Evolutionary conservation across 2,888 invertebrate species (phyloP).

Genomic region (Timandra comae): DNA sequence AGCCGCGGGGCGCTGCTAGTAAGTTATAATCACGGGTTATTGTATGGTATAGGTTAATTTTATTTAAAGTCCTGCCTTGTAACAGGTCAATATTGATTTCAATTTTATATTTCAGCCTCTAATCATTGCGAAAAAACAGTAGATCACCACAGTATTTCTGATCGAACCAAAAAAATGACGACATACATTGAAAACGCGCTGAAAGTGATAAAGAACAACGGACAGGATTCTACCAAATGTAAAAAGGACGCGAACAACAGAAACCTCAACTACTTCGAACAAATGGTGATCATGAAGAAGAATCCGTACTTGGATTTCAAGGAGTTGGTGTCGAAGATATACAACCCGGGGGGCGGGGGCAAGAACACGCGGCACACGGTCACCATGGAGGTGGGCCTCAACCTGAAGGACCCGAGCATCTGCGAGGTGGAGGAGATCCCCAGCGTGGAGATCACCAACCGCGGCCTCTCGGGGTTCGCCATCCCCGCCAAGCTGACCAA

Average conservation of each 20-base stretch:
- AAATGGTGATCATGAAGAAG: slow-evolving; percentile 65
- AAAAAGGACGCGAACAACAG: slow-evolving; percentile 28
- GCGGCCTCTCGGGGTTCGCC: slow-evolving; percentile 61
- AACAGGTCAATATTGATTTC: no score
- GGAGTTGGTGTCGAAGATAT: slow-evolving; percentile 49
- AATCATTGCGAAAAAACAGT: slow-evolving; percentile 22
- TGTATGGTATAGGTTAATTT: no score
- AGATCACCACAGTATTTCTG: slow-evolving; percentile 17
- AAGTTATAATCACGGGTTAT: no score
- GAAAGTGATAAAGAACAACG: slow-evolving; percentile 34
- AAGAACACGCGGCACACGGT: slow-evolving; percentile 46
- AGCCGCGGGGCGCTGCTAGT: no score
- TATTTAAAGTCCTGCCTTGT: no score
- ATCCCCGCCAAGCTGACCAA: slow-evolving; percentile 46
- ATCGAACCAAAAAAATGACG: slow-evolving; percentile 38
- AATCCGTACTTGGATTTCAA: slow-evolving; percentile 62
- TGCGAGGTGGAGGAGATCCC: slow-evolving; percentile 50
- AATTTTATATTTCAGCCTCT: slow-evolving; percentile 23
- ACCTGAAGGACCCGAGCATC: slow-evolving; percentile 33
- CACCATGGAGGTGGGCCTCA: slow-evolving; percentile 3
- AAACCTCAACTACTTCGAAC: slow-evolving; percentile 55
- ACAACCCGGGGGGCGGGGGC: slow-evolving; percentile 28
- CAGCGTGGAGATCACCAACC: slow-evolving; percentile 58
- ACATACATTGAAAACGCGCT: slow-evolving; percentile 31
- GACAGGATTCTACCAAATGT: slow-evolving; percentile 23